Evolutionary conservation across 1,140 invertebrate genomes (phyloP).

Genomic region (Camponotus pennsylvanicus): DNA sequence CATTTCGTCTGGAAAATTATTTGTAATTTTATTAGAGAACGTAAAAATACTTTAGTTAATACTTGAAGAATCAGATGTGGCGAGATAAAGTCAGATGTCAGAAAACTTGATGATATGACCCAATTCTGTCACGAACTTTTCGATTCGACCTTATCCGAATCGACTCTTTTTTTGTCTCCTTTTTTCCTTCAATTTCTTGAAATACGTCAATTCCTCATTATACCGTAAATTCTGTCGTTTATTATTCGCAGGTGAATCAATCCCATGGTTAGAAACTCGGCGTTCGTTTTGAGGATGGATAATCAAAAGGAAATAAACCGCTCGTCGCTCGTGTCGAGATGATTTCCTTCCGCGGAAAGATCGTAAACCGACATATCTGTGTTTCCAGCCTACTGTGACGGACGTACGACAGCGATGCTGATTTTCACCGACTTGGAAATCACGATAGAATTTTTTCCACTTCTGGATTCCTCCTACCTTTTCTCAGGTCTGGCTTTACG

Average conservation of each 20-base stretch:
- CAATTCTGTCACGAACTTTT: constrained; percentile 24
- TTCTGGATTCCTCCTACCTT: constrained; percentile 1
- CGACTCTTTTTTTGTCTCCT: background rate
- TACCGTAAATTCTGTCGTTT: constrained; percentile 20
- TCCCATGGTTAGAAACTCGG: background rate
- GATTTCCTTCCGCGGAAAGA: constrained; percentile 27
- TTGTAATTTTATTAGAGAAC: background rate
- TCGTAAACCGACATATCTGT: constrained; percentile 53
- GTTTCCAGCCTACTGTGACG: constrained; percentile 34
- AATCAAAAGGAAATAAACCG: constrained; percentile 41
- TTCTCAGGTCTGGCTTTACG: constrained; percentile 6
- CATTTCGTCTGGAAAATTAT: background rate
- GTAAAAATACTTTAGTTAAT: background rate
- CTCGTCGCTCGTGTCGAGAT: constrained; percentile 5
- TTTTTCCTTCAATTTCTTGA: background rate
- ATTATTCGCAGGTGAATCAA: constrained; percentile 29
- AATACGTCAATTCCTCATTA: constrained; percentile 1
- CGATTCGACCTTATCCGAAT: background rate
- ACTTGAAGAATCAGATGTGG: background rate
- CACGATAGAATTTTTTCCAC: constrained; percentile 49
- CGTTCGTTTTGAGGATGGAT: background rate
- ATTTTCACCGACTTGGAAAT: constrained; percentile 49
- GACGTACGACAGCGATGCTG: background rate
- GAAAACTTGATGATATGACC: background rate
- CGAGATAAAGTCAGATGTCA: background rate